These are phyloP conservation scores for Lydus trimaculatus DNA, from an alignment of 2,888 invertebrate genomes.

Conservation along the genomic window DNA sequence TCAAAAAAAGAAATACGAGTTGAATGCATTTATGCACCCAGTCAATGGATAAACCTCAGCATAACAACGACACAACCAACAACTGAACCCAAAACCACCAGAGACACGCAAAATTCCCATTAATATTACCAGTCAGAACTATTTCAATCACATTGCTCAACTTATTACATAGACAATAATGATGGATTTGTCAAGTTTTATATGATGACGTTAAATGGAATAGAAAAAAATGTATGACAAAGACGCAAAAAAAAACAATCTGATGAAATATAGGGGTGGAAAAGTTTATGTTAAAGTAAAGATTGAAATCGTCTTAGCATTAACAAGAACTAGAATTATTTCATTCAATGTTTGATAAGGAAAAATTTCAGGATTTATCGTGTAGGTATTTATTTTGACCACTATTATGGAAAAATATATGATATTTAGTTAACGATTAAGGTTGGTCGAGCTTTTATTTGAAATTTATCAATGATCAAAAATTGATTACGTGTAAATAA, in stretches of 20 bases:
- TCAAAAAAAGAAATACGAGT: slow-evolving; percentile 22
- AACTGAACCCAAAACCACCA: slow-evolving; percentile 1
- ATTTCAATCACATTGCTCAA: slow-evolving; percentile 40
- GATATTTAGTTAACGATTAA: not conserved
- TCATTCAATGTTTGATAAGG: not conserved
- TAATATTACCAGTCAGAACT: slow-evolving; percentile 41
- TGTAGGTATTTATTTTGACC: not conserved
- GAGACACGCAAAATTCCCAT: slow-evolving; percentile 48
- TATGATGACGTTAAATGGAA: not conserved
- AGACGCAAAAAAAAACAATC: too few species aligned
- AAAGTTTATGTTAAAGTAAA: not conserved
- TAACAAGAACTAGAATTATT: not conserved
- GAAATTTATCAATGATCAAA: not conserved
- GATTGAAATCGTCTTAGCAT: not conserved
- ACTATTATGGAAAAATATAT: not conserved
- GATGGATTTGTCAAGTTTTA: slow-evolving; percentile 20
- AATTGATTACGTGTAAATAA: not conserved
- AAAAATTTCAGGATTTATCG: not conserved
- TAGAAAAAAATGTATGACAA: not conserved
- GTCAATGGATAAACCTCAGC: slow-evolving; percentile 28
- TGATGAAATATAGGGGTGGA: not conserved
- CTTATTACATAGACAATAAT: slow-evolving; percentile 23
- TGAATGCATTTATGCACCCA: slow-evolving; percentile 29
- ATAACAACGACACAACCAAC: slow-evolving; percentile 7
- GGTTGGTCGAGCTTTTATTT: not conserved